These are phyloP conservation scores for Brachyistius frenatus DNA, from an alignment of 2,113 vertebrate genomes.

Conservation along the genomic window DNA sequence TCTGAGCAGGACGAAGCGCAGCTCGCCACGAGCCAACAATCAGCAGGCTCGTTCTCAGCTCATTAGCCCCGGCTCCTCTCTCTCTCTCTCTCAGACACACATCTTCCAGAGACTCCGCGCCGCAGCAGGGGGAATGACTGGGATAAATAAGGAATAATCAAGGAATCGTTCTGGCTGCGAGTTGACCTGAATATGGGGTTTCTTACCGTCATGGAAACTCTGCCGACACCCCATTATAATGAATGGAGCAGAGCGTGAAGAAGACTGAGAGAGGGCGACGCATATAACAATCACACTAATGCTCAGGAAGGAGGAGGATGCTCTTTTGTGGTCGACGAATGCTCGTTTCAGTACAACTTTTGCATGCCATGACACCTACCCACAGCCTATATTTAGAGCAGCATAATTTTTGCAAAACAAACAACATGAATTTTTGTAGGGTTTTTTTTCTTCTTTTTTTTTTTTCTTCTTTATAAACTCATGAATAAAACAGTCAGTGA, in stretches of 20 bases:
- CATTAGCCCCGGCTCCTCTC: conserved; percentile 67
- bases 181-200: conserved; percentile 75
- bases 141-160: conserved; percentile 81
- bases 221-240: conserved; percentile 57
- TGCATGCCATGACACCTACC: conserved; percentile 16
- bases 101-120: conserved; percentile 63
- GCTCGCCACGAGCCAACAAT: conserved; percentile 47
- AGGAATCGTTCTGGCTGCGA: conserved; percentile 73
- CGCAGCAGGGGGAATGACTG: conserved; percentile 72
- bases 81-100: conserved; percentile 51
- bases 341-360: conserved; percentile 37
- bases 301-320: conserved; percentile 12
- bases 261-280: conserved; percentile 34
- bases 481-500: conserved; percentile 30
- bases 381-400: conserved; percentile 36
- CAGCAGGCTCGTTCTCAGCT: conserved; percentile 65
- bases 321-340: conserved; percentile 27
- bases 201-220: conserved; percentile 30
- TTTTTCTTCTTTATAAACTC: conserved; percentile 12
- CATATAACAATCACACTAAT: conserved; percentile 34
- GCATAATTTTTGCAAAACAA: conserved; percentile 31
- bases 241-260: conserved; percentile 31
- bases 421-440: background rate
- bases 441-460: conserved; percentile 11
- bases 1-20: conserved; percentile 17